phyloP scores from a whole-genome alignment of 2,113 vertebrate genomes.

The Oncorhynchus clarkii region DNA sequence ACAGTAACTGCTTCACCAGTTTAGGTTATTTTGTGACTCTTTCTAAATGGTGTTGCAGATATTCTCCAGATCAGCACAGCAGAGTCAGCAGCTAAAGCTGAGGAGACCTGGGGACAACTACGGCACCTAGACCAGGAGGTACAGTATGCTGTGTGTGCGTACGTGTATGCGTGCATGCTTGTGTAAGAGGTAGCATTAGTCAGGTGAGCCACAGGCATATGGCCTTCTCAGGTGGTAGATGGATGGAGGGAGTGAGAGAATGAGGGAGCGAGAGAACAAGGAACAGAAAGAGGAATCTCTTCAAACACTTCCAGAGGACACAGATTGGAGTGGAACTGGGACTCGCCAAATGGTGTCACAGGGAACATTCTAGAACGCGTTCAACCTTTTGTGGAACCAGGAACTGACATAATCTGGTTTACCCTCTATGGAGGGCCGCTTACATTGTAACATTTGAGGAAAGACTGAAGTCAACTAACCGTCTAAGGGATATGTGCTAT shows the following conservation, averaged over 20 bases:
- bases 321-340: background rate
- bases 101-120: slow-evolving; percentile 73
- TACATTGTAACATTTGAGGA: background rate
- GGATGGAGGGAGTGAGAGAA: background rate
- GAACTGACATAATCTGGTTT: too few species aligned
- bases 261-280: background rate
- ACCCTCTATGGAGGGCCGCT: too few species aligned
- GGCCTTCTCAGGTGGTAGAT: slow-evolving; percentile 36
- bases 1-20: background rate
- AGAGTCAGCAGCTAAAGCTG: slow-evolving; percentile 71
- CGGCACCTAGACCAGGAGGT: slow-evolving; percentile 73
- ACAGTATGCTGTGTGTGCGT: slow-evolving; percentile 2
- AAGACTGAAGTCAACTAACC: background rate
- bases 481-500: too few species aligned
- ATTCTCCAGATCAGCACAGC: slow-evolving; percentile 62
- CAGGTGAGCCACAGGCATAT: slow-evolving; percentile 46
- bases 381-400: too few species aligned
- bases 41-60: slow-evolving; percentile 52
- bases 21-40: slow-evolving; percentile 26
- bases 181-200: slow-evolving; percentile 2
- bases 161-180: slow-evolving; percentile 1
- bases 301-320: slow-evolving; percentile 26
- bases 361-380: background rate
- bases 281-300: slow-evolving; percentile 5
- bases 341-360: background rate